Evolutionary conservation across 2,113 vertebrate genomes (phyloP), one percentile per base, ranked within the genome.

Genomic region (Tachuris rubrigastra): DNA sequence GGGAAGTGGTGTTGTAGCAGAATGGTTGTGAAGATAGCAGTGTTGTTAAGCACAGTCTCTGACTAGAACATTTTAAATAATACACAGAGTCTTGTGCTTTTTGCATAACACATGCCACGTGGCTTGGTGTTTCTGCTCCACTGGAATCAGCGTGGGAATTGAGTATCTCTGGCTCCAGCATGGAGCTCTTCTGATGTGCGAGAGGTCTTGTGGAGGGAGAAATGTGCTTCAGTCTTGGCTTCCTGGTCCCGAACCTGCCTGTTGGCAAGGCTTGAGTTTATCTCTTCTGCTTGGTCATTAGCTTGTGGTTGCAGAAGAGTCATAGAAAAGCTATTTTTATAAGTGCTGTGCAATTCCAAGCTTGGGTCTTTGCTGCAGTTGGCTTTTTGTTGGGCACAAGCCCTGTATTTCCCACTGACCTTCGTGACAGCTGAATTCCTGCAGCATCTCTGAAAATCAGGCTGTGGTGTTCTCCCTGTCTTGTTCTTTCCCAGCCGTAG

Each of bases 121-220:
- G 94, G 50, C 42, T 78, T 52, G 60, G 24, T 84, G 68, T 93
- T 97, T 95, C 93, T 87, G 86, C 68, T 87, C 52, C 25, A 14
- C 46, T 89, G 73, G 73, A 89, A 87, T 60, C 65, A 71, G 35
- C 0, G 1, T 53, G 67, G 90, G 80, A 59, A 81, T 23, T 72
- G 46, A 59, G 56, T 53, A 37, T 79, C 55, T 49, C 77, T 4
- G 4, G 71, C 58, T 89, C 58, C 42, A 62, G 37, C 52, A 87
- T 52, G 0, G 0, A 87, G 87, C 62, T 75, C 30, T 46, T 92
- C 55, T 55, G 55, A 68, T 55, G 7, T 14, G 27, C 4, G 1
- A 66, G 76, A 49, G 55, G 23, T 6, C 2, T 41, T 1, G 2
- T 50, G n/a, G 28, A 83, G 35, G 24, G 42, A 66, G 11, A 80